Percentiles rank a stretch among this genome's conserved stretches.
phyloP scores from a whole-genome alignment of 1,140 invertebrate genomes.

The Ceratina calcarata region DNA sequence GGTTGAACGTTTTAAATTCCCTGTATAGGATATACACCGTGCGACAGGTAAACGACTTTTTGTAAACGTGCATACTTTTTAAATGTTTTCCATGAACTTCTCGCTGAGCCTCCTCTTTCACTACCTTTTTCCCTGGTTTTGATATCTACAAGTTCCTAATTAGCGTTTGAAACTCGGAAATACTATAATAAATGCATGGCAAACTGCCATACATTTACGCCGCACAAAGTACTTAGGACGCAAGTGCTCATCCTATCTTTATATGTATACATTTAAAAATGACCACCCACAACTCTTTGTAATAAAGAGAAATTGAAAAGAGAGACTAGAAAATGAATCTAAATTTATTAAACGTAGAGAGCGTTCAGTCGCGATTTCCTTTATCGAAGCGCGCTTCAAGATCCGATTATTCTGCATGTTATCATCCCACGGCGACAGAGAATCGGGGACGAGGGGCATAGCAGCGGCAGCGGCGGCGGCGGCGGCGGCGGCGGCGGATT shows the following conservation, averaged over 20 bases:
- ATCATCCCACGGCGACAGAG: slow-evolving; percentile 10
- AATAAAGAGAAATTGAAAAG: no score
- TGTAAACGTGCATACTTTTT: neutral
- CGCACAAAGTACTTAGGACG: no score
- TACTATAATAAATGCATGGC: neutral
- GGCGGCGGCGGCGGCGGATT: slow-evolving; percentile 52
- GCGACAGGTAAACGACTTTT: slow-evolving; percentile 13
- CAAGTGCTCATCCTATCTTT: no score
- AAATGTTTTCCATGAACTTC: neutral
- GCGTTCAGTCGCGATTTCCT: neutral
- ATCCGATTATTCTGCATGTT: slow-evolving; percentile 42
- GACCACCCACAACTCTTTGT: no score
- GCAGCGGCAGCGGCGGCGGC: slow-evolving; percentile 37
- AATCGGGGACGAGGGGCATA: neutral
- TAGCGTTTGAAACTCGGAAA: neutral
- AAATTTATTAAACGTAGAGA: neutral
- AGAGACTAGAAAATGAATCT: no score
- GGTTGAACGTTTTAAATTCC: slow-evolving; percentile 30
- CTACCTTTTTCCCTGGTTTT: neutral
- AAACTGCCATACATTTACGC: no score
- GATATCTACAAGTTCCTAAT: slow-evolving; percentile 1
- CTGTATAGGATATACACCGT: no score
- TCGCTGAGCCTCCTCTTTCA: neutral
- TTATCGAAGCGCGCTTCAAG: neutral
- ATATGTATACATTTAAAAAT: no score